A percentile compares a stretch with the other conserved stretches of the same genome.
Conservation (phyloP, 2,888 invertebrate species). For the Ectemnius continuus region DNA sequence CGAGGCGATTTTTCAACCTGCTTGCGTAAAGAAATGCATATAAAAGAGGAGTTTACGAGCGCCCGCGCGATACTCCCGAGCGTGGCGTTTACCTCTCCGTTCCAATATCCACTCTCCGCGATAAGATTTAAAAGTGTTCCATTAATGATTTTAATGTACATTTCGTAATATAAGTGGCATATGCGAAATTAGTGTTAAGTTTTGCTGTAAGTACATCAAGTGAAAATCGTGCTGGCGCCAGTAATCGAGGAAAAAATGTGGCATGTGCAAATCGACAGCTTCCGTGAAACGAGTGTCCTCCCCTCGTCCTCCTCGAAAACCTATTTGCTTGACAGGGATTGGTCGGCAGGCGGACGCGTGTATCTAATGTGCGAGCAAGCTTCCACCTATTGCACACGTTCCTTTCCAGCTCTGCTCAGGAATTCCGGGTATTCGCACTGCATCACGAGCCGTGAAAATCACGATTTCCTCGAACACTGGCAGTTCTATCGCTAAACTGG, state of each 20-base stretch:
- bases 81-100: slow-evolving; percentile 21
- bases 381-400: slow-evolving; percentile 57
- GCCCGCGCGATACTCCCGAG: slow-evolving; percentile 12
- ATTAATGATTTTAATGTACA: slow-evolving; percentile 7
- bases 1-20: background rate
- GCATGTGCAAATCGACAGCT: slow-evolving; percentile 35
- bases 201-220: background rate
- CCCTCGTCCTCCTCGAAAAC: slow-evolving; percentile 56
- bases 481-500: too few relatives aligned
- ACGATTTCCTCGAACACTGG: slow-evolving; percentile 2
- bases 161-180: too few relatives aligned
- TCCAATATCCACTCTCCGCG: slow-evolving; percentile 2
- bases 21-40: background rate
- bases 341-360: slow-evolving; percentile 47
- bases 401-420: slow-evolving; percentile 25
- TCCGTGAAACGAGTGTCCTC: slow-evolving; percentile 35
- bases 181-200: too few relatives aligned
- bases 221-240: background rate
- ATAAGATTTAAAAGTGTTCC: slow-evolving; percentile 25
- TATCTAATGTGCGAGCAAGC: slow-evolving; percentile 58
- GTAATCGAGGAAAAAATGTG: background rate
- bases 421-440: slow-evolving; percentile 49
- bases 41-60: slow-evolving; percentile 1
- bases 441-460: slow-evolving; percentile 31
- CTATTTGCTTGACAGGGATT: slow-evolving; percentile 50